Evolutionary conservation across 2,888 invertebrate genomes (phyloP).

Genomic region (Onthophagus sagittarius): DNA sequence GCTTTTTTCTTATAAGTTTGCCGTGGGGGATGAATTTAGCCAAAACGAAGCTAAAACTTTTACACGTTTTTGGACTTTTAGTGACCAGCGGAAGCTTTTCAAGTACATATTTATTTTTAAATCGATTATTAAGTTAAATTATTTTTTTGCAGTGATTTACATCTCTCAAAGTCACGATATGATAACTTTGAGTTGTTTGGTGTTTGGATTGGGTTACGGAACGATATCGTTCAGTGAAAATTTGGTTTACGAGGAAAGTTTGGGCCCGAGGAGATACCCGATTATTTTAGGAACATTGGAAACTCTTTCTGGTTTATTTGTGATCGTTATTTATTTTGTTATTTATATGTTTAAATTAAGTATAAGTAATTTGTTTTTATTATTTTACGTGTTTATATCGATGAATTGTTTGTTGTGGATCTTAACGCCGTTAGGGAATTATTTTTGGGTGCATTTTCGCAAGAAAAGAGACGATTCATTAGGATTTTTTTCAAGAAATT

Average conservation of each 20-base stretch:
- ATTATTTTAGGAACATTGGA: constrained; percentile 30
- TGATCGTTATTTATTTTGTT: constrained; percentile 25
- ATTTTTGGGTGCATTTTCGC: constrained; percentile 17
- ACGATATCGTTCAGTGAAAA: constrained; percentile 28
- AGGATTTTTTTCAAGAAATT: neutral
- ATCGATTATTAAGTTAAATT: neutral
- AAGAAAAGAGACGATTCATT: constrained; percentile 13
- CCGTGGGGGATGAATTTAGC: constrained; percentile 28
- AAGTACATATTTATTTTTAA: constrained; percentile 21
- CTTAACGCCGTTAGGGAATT: constrained; percentile 18
- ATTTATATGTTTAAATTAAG: constrained; percentile 22
- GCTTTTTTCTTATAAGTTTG: constrained; percentile 26
- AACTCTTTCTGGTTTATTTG: constrained; percentile 28
- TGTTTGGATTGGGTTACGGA: constrained; percentile 33
- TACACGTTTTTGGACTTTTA: constrained; percentile 25
- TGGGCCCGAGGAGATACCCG: constrained; percentile 31
- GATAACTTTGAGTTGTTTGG: constrained; percentile 28
- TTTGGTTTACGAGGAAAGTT: constrained; percentile 28
- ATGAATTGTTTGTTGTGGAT: constrained; percentile 19
- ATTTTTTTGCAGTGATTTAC: constrained; percentile 30
- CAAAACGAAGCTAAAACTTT: constrained; percentile 24
- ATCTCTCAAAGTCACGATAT: constrained; percentile 25
- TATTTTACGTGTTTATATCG: constrained; percentile 19
- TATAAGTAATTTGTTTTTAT: constrained; percentile 19
- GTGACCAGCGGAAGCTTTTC: constrained; percentile 25